A percentile compares a stretch with the other conserved stretches of the same genome.
Evolutionary conservation across 2,113 vertebrate species (phyloP).

Genomic region (Dicrurus megarhynchus): DNA sequence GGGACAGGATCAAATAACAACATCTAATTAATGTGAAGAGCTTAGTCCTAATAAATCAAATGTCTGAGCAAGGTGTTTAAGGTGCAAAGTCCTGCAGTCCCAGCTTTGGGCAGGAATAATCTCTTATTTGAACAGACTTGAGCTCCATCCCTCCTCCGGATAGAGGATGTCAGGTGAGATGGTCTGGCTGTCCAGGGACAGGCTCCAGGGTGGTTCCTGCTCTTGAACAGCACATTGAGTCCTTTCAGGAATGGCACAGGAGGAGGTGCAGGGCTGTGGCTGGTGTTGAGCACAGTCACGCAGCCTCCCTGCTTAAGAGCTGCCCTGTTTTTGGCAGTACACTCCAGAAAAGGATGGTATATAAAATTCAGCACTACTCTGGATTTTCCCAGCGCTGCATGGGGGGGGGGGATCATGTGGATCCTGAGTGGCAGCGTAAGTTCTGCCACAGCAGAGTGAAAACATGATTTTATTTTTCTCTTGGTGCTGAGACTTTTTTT

Average conservation of each 20-base stretch:
- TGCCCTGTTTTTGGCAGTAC: background rate
- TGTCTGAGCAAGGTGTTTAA: background rate
- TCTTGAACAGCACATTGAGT: rapidly evolving
- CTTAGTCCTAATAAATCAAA: background rate
- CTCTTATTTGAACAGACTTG: background rate
- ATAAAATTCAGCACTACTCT: background rate
- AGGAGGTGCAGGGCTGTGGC: background rate
- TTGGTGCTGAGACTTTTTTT: background rate
- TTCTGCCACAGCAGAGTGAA: background rate
- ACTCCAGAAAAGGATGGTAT: background rate
- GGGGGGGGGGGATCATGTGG: background rate
- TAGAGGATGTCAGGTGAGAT: background rate
- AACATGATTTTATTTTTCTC: background rate
- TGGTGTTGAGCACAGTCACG: background rate
- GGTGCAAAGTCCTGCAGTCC: background rate
- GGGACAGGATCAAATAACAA: background rate
- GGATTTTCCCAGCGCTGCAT: background rate
- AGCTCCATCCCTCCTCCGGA: background rate
- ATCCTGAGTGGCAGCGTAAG: background rate
- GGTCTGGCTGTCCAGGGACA: background rate
- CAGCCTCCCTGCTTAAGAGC: background rate
- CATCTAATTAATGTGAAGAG: background rate
- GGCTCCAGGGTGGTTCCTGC: background rate
- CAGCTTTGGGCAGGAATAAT: background rate
- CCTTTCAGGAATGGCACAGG: background rate